Evolutionary conservation across 2,113 vertebrate genomes (phyloP).

Genomic region (Vanacampus margaritifer): DNA sequence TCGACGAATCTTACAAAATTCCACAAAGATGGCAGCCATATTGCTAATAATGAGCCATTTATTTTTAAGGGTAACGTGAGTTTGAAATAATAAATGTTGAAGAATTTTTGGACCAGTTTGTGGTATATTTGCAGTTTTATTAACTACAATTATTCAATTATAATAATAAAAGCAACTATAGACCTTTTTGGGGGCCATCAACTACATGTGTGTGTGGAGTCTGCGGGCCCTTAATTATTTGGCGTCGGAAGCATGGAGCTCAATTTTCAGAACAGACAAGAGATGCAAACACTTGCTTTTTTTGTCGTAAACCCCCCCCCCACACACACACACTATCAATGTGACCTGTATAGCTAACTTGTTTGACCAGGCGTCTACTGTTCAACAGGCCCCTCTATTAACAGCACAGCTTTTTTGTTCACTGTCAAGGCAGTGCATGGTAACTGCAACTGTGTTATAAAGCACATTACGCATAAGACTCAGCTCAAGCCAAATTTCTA

Average conservation of each 20-base stretch:
- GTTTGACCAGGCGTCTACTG: conserved; percentile 42
- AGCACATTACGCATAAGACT: neutral
- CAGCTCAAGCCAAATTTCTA: conserved; percentile 6
- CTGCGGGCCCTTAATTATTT: neutral
- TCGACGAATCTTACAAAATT: too few species aligned
- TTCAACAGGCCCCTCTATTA: conserved; percentile 41
- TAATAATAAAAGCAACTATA: too few species aligned
- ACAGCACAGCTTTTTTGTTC: conserved; percentile 37
- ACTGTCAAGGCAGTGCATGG: conserved; percentile 36
- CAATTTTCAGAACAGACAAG: neutral
- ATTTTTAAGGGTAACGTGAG: too few species aligned
- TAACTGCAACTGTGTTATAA: conserved; percentile 36
- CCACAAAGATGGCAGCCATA: too few species aligned
- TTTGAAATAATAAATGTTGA: too few species aligned
- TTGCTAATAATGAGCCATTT: too few species aligned
- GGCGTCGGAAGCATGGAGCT: neutral
- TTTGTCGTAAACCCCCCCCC: too few species aligned
- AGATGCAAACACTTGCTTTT: neutral
- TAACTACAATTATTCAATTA: too few species aligned
- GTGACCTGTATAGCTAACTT: conserved; percentile 35
- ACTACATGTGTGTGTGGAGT: too few species aligned
- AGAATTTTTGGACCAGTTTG: too few species aligned
- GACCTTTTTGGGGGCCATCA: too few species aligned
- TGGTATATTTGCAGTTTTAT: too few species aligned
- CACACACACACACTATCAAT: conserved; percentile 23